Base-by-base conservation (phyloP, 2,797 vertebrate genomes). In the Somateria mollissima region DNA sequence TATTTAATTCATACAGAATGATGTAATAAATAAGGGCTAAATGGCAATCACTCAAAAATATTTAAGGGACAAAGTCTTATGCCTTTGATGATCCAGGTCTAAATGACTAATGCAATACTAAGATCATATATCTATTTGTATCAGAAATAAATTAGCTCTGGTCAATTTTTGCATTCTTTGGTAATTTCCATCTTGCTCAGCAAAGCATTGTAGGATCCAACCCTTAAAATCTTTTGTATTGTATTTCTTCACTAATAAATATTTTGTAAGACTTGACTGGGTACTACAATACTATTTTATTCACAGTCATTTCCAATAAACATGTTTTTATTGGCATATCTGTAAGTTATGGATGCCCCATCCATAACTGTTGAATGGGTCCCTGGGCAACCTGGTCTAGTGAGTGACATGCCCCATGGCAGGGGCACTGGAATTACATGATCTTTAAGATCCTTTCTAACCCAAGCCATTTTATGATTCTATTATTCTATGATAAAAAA, bases 21-120 rank as follows among this genome's bases (percentile, higher is more conserved):
- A 39, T 76, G 27, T 54, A 84, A 64, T 51, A 89, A 93, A 75
- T 65, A 91, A 95, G 87, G 91, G 90, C 92, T 96, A 96, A 84
- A 70, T 80, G 13, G 41, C 25, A 86, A 21, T 61, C 81, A n/a
- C 11, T 61, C 2, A 87, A 72, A 69, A 77, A 25, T 71, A 54
- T 4, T 22, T 32, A 28, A 36, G 2, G 32, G 22, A 34, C 64
- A 6, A 75, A 71, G 2, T 81, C 19, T 77, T 73, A 51, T 54
- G 28, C 30, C 19, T 58, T 78, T 56, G 60, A 72, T 58, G 54
- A 83, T 58, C 65, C 74, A 34, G 58, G 62, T 58, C 39, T 84
- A 69, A 88, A 82, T 74, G 67, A 80, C 28, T 85, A 60, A 71
- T 67, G 84, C 89, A 95, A 92, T 95, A 91, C n/a, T 71, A 53